phyloP scores from a whole-genome alignment of 2,113 vertebrate genomes.

The Sceloporus tristichus region DNA sequence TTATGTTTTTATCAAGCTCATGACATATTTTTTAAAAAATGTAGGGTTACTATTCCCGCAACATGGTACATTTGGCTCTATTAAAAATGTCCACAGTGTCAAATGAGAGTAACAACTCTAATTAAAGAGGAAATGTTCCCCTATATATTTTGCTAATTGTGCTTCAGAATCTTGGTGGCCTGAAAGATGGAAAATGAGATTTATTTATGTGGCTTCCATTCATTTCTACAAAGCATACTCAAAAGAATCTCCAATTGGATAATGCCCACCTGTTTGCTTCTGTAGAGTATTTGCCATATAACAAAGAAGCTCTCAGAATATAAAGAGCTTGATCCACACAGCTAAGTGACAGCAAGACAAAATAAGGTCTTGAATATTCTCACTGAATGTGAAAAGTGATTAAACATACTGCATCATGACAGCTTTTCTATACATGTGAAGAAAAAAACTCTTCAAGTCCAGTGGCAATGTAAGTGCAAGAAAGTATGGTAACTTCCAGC shows the following conservation, averaged over 20 bases:
- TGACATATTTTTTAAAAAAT: not conserved
- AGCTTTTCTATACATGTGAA: too few relatives aligned
- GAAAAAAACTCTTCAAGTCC: not conserved
- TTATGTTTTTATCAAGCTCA: not conserved
- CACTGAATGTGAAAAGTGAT: not conserved
- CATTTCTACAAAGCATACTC: not conserved
- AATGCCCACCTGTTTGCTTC: not conserved
- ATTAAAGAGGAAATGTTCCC: not conserved
- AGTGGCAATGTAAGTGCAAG: not conserved
- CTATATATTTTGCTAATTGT: not conserved
- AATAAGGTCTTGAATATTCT: too few relatives aligned
- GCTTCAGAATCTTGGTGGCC: not conserved
- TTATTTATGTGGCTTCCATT: not conserved
- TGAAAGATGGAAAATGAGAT: not conserved
- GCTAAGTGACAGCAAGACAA: not conserved
- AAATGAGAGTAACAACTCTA: not conserved
- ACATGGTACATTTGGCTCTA: not conserved
- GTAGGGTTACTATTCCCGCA: not conserved
- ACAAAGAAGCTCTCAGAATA: not conserved
- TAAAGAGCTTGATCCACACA: not conserved
- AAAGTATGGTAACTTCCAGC: not conserved
- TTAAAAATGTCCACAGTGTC: not conserved
- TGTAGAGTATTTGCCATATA: not conserved
- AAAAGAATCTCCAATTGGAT: not conserved
- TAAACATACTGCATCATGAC: not conserved